Conservation (phyloP, 2,797 vertebrate species). For the Alauda arvensis region DNA sequence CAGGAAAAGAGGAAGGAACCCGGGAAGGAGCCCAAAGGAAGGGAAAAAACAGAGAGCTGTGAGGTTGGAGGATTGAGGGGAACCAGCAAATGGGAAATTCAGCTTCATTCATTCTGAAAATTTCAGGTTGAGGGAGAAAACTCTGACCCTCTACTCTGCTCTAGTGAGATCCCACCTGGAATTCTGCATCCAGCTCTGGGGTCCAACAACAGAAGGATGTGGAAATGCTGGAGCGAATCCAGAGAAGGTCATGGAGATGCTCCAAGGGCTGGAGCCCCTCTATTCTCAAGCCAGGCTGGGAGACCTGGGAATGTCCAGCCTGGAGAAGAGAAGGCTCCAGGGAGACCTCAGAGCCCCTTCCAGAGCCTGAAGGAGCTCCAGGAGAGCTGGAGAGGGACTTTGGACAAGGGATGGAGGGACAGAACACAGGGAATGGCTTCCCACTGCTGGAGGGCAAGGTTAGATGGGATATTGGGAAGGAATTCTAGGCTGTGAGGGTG, state of each 20-base stretch:
- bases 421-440: not conserved
- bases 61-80: not conserved
- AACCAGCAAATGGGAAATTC: not conserved
- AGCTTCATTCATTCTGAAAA: fast-evolving
- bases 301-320: not conserved
- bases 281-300: not conserved
- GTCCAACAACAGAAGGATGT: fast-evolving
- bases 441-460: fast-evolving
- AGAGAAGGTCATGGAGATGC: fast-evolving
- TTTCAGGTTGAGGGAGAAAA: fast-evolving
- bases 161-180: not conserved
- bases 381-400: not conserved
- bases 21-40: not conserved
- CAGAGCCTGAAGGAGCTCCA: fast-evolving
- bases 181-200: not conserved
- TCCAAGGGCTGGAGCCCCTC: not conserved
- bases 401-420: fast-evolving
- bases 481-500: fast-evolving
- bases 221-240: fast-evolving
- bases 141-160: not conserved
- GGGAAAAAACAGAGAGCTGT: not conserved
- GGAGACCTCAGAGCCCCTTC: fast-evolving
- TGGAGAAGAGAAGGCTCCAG: fast-evolving
- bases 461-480: not conserved
- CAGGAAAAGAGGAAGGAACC: not conserved